Percentiles rank a stretch among this genome's conserved stretches.
Evolutionary conservation across 1,140 invertebrate genomes (phyloP).

Genomic region (Bombyx mori): ASM3026992v2 NC_085133.1:2709501-2710000

Average conservation of each 20-base stretch:
- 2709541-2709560: no score
- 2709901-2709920: slow-evolving; percentile 97
- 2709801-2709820: slow-evolving; percentile 96
- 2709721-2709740: neutral
- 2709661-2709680: neutral
- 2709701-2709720: neutral
- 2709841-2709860: slow-evolving; percentile 95
- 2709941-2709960: slow-evolving; percentile 95
- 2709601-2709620: no score
- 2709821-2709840: slow-evolving; percentile 96
- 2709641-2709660: neutral
- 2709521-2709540: no score
- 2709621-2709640: no score
- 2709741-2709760: neutral
- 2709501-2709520: neutral
- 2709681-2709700: neutral
- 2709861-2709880: slow-evolving; percentile 96
- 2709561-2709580: no score
- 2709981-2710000: no score
- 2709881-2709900: slow-evolving; percentile 96
- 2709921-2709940: slow-evolving; percentile 95
- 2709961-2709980: neutral
- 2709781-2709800: slow-evolving; percentile 95
- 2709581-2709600: no score
- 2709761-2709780: slow-evolving; percentile 92